phyloP scores from a whole-genome alignment of 2,797 vertebrate species.

The Leontopithecus rosalia region DNA sequence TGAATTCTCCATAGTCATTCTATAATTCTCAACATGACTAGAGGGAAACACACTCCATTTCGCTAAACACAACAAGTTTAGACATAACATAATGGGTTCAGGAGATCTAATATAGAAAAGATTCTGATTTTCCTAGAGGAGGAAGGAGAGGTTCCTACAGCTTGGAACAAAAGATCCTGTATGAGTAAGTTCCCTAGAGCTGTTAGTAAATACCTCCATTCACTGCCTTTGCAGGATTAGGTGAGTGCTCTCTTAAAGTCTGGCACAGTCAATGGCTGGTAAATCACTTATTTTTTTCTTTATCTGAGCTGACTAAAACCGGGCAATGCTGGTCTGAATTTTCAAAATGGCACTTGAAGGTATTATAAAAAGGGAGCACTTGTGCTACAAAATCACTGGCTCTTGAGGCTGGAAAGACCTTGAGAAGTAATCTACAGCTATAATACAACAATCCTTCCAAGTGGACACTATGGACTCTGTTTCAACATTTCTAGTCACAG shows the following conservation, averaged over 20 bases:
- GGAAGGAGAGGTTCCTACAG: no score
- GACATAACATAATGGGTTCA: neutral
- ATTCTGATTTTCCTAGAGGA: neutral
- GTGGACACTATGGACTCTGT: neutral
- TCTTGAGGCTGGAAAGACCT: neutral
- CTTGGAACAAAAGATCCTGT: neutral
- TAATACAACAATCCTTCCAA: neutral
- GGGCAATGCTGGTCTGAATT: neutral
- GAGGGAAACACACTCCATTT: neutral
- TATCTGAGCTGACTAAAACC: neutral
- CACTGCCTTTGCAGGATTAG: neutral
- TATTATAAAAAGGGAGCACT: neutral
- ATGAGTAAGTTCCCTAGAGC: neutral
- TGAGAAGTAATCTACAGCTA: neutral
- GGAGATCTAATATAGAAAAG: neutral
- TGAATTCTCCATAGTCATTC: neutral
- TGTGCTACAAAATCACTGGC: neutral
- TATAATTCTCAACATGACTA: neutral
- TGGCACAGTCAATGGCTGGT: neutral
- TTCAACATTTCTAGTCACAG: neutral
- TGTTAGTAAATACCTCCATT: neutral
- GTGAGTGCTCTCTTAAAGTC: neutral
- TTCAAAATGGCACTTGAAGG: neutral
- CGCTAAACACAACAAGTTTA: neutral
- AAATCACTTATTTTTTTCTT: neutral